Base-by-base conservation (phyloP, 2,797 vertebrate genomes). In the Pelochelys cantorii region DNA sequence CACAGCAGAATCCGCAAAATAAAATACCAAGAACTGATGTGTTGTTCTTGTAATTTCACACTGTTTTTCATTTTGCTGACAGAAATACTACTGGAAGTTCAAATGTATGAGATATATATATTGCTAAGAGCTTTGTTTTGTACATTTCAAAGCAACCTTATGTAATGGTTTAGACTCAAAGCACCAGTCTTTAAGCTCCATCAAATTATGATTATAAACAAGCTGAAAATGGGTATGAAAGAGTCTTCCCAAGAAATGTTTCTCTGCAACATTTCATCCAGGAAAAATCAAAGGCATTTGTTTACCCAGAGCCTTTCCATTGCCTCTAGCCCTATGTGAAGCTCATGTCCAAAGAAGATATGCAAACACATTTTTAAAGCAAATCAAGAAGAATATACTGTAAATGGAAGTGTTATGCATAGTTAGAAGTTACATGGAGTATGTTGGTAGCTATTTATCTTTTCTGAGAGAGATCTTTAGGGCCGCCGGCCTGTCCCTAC, bases 201-300 rank as follows among this genome's bases (percentile, higher is more conserved):
- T 48, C 74, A 89, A 59, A 4, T 27, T 53, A 5, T 79, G 22
- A 3, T 37, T 77, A 89, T 86, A 90, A 81, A 92, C 54, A 90
- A 90, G 84, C 86, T 62, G 56, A 91, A 81, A 4, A 34, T 81
- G 79, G 68, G 48, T 20, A 79, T 5, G 12, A 20, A 89, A 7
- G 2, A 59, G 5, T 11, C 18, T 65, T 84, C 25, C 68, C 86
- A 22, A 85, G 88, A 92, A 52, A 2, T 74, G 3, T 86, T 62
- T 62, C 14, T 37, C 27, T 29, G 59, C 60, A 88, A 22, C 2
- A 82, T 84, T 48, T 78, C 81, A 78, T 60, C 60, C 81, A 55
- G 52, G 75, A 85, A 31, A n/a, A 91, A 93, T 68, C 78, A 90
- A 90, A 93, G 78, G 65, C 27, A 92, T 79, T 65, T 88, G 62